phyloP scores from a whole-genome alignment of 2,113 vertebrate genomes.

The Murina feae region DNA sequence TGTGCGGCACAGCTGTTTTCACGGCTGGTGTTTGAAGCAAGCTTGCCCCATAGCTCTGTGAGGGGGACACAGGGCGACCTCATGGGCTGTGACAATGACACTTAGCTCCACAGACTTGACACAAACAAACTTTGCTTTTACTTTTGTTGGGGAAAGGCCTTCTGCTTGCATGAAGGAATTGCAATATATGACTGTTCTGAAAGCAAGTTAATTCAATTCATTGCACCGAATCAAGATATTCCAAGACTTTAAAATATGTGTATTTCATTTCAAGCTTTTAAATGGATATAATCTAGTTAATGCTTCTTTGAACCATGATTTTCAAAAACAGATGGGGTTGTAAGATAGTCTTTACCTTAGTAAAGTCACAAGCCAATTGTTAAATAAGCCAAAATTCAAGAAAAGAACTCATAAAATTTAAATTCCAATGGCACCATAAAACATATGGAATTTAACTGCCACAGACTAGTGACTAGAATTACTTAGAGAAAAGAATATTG shows the following conservation, averaged over 20 bases:
- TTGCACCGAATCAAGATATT: neutral
- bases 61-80: neutral
- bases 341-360: neutral
- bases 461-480: neutral
- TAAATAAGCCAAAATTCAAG: slow-evolving; percentile 22
- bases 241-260: neutral
- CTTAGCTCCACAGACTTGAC: neutral
- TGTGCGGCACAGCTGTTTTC: neutral
- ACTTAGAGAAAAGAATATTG: neutral
- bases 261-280: neutral
- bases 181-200: neutral
- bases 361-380: neutral
- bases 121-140: neutral
- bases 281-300: neutral
- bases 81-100: neutral
- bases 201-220: neutral
- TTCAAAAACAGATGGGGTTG: neutral
- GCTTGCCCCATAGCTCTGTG: neutral
- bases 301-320: neutral
- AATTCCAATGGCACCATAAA: slow-evolving; percentile 17
- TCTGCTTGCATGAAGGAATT: neutral
- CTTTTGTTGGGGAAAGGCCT: neutral
- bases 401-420: neutral
- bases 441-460: neutral
- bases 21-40: neutral